A percentile compares a stretch with the other conserved stretches of the same genome.
Conservation (phyloP, 2,113 vertebrate species). For the Glareola pratincola region DNA sequence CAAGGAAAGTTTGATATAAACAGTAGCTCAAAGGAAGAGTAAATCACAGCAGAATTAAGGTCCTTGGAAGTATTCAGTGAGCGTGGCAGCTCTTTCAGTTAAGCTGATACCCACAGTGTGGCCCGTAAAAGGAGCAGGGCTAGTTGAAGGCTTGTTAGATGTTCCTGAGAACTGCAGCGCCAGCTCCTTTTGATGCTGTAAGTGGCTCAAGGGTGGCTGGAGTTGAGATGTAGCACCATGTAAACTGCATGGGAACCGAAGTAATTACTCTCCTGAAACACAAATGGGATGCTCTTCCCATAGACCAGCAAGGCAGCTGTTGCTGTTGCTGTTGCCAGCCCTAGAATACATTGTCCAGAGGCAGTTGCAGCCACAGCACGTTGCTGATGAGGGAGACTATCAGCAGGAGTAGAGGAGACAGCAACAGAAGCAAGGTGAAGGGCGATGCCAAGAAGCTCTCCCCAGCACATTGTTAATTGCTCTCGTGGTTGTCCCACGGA, state of each 20-base stretch:
- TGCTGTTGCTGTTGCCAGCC: not conserved
- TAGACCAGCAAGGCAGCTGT: rapidly evolving
- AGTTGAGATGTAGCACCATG: not conserved
- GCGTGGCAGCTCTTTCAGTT: not conserved
- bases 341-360: not conserved
- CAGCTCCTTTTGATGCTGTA: not conserved
- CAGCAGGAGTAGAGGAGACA: not conserved
- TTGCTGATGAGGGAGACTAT: not conserved
- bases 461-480: not conserved
- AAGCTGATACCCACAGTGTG: too few relatives aligned
- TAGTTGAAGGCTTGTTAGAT: rapidly evolving
- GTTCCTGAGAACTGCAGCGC: not conserved
- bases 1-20: not conserved
- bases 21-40: not conserved
- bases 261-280: not conserved
- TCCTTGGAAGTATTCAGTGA: not conserved
- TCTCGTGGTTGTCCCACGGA: not conserved
- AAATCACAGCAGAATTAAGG: not conserved
- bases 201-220: not conserved
- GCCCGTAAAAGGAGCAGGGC: too few relatives aligned
- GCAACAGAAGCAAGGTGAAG: not conserved
- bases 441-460: not conserved
- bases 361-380: not conserved
- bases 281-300: not conserved
- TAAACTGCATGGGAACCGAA: not conserved